Evolutionary conservation across 2,888 invertebrate species (phyloP).

Genomic region (Linnaemya tessellans): DNA sequence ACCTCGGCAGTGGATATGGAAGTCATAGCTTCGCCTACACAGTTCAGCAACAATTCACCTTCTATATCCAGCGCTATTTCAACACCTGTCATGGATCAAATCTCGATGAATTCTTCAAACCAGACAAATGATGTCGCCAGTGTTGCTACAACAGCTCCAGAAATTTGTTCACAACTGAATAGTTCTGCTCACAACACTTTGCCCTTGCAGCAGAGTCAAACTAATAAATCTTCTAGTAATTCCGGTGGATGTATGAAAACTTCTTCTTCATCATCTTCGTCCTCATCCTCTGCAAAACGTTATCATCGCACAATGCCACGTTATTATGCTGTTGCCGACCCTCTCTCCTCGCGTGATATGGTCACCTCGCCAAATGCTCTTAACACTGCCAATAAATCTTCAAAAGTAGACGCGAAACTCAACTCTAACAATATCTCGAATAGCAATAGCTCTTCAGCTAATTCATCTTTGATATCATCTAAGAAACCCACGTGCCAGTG

Average conservation of each 20-base stretch:
- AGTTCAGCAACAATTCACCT: slow-evolving; percentile 71
- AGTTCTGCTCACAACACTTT: slow-evolving; percentile 74
- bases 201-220: slow-evolving; percentile 75
- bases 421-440: slow-evolving; percentile 40
- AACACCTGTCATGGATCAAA: slow-evolving; percentile 77
- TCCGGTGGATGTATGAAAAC: slow-evolving; percentile 61
- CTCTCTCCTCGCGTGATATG: slow-evolving; percentile 72
- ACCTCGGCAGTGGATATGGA: slow-evolving; percentile 72
- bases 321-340: slow-evolving; percentile 82
- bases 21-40: slow-evolving; percentile 76
- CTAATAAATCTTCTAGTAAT: slow-evolving; percentile 70
- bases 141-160: slow-evolving; percentile 71
- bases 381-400: slow-evolving; percentile 60
- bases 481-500: slow-evolving; percentile 83
- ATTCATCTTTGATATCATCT: slow-evolving; percentile 37
- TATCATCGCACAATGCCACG: slow-evolving; percentile 84
- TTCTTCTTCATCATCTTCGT: slow-evolving; percentile 78
- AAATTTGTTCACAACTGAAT: slow-evolving; percentile 48
- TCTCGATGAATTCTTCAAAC: slow-evolving; percentile 40
- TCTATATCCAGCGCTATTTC: slow-evolving; percentile 76
- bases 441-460: slow-evolving; percentile 59
- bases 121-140: slow-evolving; percentile 54
- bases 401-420: slow-evolving; percentile 62
- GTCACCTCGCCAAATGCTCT: slow-evolving; percentile 56
- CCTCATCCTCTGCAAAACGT: slow-evolving; percentile 81